These are phyloP conservation scores for Formica exsecta DNA, from an alignment of 1,140 invertebrate genomes.

Conservation along the genomic window DNA sequence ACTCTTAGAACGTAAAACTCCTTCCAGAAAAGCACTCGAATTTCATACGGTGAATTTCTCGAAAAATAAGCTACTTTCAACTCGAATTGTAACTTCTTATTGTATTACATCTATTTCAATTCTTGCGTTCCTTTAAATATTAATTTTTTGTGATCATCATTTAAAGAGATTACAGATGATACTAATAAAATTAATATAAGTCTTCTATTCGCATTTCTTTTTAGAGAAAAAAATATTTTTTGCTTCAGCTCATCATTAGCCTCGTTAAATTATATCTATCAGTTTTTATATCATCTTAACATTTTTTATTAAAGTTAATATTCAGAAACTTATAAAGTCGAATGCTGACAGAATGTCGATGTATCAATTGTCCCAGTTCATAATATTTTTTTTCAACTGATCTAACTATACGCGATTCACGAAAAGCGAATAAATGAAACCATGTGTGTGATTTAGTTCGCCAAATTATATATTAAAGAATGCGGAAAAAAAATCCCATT, in stretches of 20 bases:
- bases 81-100: neutral
- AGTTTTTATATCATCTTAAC: neutral
- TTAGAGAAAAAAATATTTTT: neutral
- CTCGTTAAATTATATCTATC: too few relatives aligned
- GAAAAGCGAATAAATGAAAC: neutral
- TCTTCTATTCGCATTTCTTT: too few relatives aligned
- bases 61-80: conserved; percentile 16
- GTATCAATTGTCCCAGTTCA: neutral
- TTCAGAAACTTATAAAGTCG: neutral
- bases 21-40: conserved; percentile 43
- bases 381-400: neutral
- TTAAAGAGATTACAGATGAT: neutral
- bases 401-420: neutral
- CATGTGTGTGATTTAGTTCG: too few relatives aligned
- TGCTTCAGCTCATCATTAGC: too few relatives aligned
- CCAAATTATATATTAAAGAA: too few relatives aligned
- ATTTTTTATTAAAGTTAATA: neutral
- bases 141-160: neutral
- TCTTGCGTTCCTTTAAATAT: neutral
- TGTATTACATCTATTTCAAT: neutral
- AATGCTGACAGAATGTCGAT: too few relatives aligned
- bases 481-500: neutral
- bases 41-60: conserved; percentile 1
- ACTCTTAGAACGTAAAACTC: conserved; percentile 58
- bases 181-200: neutral